Conservation (phyloP, 2,113 vertebrate species). For the Micronycteris hirsuta region DNA sequence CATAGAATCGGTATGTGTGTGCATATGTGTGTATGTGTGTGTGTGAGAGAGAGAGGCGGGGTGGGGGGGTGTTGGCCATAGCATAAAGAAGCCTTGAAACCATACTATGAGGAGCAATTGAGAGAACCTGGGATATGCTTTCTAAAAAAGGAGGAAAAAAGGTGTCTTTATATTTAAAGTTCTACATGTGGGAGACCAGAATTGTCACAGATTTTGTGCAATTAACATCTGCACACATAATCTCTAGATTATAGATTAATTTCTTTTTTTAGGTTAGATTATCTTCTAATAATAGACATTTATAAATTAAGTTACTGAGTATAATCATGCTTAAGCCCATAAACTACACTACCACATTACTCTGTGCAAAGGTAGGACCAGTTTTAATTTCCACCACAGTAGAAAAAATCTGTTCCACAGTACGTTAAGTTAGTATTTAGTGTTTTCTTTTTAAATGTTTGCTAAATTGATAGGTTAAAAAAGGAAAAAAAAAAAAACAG, state of each 20-base stretch:
- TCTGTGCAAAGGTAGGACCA: not conserved
- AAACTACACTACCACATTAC: not conserved
- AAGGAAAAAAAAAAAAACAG: not conserved
- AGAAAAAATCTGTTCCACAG: not conserved
- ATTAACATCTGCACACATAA: not conserved
- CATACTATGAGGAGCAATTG: not conserved
- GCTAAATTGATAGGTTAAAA: not conserved
- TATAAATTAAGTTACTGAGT: not conserved
- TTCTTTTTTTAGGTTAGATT: not conserved
- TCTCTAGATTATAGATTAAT: not conserved
- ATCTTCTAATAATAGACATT: not conserved
- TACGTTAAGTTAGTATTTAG: not conserved
- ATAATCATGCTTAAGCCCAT: not conserved
- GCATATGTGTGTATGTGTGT: no score
- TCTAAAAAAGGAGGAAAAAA: not conserved
- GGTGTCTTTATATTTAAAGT: not conserved
- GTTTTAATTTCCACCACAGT: not conserved
- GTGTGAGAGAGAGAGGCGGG: not conserved
- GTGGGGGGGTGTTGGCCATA: not conserved
- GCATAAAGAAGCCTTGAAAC: not conserved
- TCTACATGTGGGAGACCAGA: not conserved
- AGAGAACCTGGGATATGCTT: not conserved
- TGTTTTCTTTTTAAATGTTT: not conserved
- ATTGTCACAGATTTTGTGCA: not conserved
- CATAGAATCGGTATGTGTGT: no score